A percentile compares a stretch with the other conserved stretches of the same genome.
Evolutionary conservation across 2,113 vertebrate species (phyloP).

Genomic region (Campylorhamphus procurvoides): DNA sequence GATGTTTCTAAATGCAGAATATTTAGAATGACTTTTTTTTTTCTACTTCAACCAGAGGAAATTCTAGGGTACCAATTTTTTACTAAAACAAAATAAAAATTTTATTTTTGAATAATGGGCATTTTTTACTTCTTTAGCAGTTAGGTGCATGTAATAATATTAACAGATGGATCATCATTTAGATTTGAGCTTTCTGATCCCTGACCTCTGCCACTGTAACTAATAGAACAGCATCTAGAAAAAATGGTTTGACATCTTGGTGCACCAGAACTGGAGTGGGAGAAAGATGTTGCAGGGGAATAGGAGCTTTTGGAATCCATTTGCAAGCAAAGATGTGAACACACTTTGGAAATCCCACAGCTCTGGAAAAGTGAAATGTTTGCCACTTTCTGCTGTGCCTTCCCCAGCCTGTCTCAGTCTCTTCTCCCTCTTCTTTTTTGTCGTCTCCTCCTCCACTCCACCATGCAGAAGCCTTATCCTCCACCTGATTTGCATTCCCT

Average conservation of each 20-base stretch:
- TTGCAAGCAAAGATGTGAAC: neutral
- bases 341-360: neutral
- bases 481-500: neutral
- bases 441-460: neutral
- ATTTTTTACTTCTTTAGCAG: neutral
- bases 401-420: neutral
- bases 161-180: neutral
- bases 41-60: neutral
- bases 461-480: neutral
- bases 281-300: neutral
- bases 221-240: neutral
- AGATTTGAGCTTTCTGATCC: neutral
- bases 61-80: neutral
- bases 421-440: neutral
- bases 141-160: neutral
- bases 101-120: neutral
- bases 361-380: neutral
- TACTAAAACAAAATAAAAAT: neutral
- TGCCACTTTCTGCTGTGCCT: neutral
- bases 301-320: neutral
- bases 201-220: neutral
- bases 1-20: neutral
- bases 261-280: neutral
- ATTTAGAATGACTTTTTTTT: neutral
- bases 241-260: neutral